These are phyloP conservation scores for Sesamia nonagrioides DNA, from an alignment of 1,140 invertebrate species.

Conservation along the genomic window DNA sequence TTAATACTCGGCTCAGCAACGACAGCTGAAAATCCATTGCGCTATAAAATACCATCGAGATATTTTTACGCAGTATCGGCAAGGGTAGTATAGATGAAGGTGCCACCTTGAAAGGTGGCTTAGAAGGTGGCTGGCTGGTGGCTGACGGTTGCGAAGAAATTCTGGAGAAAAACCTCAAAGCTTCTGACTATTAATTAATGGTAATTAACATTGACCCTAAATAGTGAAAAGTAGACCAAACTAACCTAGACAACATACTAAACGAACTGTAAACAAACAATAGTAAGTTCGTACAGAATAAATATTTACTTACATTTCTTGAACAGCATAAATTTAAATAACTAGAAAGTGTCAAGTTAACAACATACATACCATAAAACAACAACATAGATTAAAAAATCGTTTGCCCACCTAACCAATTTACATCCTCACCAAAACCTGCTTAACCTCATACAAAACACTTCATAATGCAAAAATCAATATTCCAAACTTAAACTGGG, in stretches of 20 bases:
- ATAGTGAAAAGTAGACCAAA: too few relatives aligned
- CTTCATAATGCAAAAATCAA: conserved; percentile 28
- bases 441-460: conserved; percentile 25
- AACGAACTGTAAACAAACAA: conserved; percentile 3
- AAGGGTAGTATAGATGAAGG: too few relatives aligned
- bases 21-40: too few relatives aligned
- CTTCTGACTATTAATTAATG: neutral
- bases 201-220: too few relatives aligned
- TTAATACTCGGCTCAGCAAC: too few relatives aligned
- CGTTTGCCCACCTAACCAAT: neutral
- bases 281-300: neutral
- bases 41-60: too few relatives aligned
- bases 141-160: too few relatives aligned
- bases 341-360: neutral
- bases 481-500: conserved; percentile 36
- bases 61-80: too few relatives aligned
- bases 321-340: neutral
- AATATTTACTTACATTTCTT: neutral
- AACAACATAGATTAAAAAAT: neutral
- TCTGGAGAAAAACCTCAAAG: too few relatives aligned
- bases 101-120: too few relatives aligned
- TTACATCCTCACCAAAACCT: neutral
- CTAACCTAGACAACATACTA: neutral
- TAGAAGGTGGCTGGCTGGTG: too few relatives aligned
- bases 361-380: neutral